Evolutionary conservation across 2,113 vertebrate species (phyloP).

Genomic region (Mustela lutreola): DNA sequence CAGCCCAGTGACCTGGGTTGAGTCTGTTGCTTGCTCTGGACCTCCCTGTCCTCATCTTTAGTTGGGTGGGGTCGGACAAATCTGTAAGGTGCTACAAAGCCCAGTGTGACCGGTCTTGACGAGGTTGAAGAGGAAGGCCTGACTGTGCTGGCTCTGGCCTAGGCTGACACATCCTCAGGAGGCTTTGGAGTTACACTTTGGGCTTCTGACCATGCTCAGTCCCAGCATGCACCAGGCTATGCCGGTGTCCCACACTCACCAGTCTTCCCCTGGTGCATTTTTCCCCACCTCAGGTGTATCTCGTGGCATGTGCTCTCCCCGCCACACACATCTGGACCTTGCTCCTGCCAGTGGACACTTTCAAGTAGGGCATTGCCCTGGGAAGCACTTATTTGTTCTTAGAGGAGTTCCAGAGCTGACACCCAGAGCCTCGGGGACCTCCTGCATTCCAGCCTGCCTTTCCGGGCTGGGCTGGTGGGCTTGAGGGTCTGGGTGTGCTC

Average conservation of each 20-base stretch:
- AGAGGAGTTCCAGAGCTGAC: background rate
- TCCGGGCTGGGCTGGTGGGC: background rate
- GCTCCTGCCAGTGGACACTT: background rate
- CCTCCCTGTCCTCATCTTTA: background rate
- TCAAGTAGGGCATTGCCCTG: background rate
- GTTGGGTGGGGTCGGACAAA: background rate
- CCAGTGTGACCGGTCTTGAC: background rate
- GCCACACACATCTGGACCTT: background rate
- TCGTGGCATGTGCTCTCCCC: rapidly evolving
- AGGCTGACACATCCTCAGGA: background rate
- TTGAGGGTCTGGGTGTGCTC: background rate
- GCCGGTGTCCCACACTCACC: rapidly evolving
- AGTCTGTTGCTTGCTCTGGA: background rate
- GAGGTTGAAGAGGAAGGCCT: background rate
- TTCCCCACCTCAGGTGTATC: background rate
- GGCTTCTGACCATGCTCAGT: background rate
- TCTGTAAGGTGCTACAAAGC: background rate
- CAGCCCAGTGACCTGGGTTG: too few species aligned
- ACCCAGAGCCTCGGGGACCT: background rate
- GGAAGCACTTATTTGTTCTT: background rate
- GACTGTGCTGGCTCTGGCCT: background rate
- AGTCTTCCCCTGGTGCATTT: background rate
- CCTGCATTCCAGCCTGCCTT: background rate
- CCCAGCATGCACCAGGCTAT: background rate
- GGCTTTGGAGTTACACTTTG: background rate